A percentile compares a stretch with the other conserved stretches of the same genome.
Conservation (phyloP, 2,888 invertebrate species). For the Acanthosepion pharaonis region DNA sequence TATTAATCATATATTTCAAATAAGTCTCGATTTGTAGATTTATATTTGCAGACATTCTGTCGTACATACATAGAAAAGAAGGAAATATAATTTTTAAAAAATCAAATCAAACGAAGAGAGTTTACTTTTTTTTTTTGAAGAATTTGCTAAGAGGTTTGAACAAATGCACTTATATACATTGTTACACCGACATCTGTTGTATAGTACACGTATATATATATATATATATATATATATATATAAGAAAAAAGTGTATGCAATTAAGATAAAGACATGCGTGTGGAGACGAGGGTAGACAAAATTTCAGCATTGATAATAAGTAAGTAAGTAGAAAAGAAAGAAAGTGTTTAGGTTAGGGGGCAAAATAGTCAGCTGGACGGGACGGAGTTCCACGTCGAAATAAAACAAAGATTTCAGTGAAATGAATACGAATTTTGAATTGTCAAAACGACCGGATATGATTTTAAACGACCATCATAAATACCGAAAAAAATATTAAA, state of each 20-base stretch:
- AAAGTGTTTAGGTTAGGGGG: neutral
- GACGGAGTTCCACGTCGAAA: neutral
- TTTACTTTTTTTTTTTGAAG: no score
- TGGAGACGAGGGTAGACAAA: neutral
- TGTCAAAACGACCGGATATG: neutral
- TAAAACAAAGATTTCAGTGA: no score
- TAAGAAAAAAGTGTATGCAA: neutral
- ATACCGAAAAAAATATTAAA: neutral
- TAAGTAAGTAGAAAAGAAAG: neutral
- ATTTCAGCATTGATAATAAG: neutral
- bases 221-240: neutral
- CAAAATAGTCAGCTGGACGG: neutral
- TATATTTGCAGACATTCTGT: no score
- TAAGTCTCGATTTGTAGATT: no score
- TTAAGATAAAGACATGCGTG: neutral
- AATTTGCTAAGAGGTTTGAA: no score
- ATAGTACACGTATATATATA: neutral
- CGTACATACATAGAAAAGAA: no score
- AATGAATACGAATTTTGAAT: neutral
- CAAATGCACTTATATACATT: neutral
- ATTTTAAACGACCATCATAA: neutral
- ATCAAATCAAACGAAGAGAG: no score
- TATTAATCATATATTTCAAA: no score
- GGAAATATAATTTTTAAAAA: no score
- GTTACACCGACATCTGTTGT: neutral